These are phyloP conservation scores for Neogale vison DNA, from an alignment of 2,113 vertebrate species.

Conservation along the genomic window DNA sequence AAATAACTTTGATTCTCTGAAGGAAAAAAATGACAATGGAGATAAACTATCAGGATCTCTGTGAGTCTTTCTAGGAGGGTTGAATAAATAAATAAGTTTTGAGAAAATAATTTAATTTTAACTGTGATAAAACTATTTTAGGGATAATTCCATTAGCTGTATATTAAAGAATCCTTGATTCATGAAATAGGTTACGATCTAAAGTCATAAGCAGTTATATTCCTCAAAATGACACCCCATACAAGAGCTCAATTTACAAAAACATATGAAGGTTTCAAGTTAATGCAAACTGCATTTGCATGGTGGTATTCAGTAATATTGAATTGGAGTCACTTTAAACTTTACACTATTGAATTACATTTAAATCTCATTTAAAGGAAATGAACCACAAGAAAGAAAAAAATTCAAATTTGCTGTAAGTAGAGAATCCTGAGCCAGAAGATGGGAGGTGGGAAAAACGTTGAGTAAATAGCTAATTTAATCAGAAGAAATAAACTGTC, in stretches of 20 bases:
- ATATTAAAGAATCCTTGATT: slow-evolving; percentile 58
- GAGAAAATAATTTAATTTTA: slow-evolving; percentile 62
- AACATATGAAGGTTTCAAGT: slow-evolving; percentile 54
- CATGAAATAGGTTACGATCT: slow-evolving; percentile 39
- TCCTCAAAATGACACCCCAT: slow-evolving; percentile 43
- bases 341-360: slow-evolving; percentile 31
- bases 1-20: slow-evolving; percentile 43
- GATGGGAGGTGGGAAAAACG: neutral
- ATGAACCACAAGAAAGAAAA: neutral
- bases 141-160: slow-evolving; percentile 60
- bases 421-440: neutral
- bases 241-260: slow-evolving; percentile 49
- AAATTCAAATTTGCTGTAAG: neutral
- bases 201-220: neutral
- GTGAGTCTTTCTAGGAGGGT: neutral
- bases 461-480: neutral
- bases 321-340: slow-evolving; percentile 20
- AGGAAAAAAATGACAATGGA: slow-evolving; percentile 17
- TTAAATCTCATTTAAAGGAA: slow-evolving; percentile 60
- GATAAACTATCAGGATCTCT: slow-evolving; percentile 7
- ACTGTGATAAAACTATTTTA: slow-evolving; percentile 51
- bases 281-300: slow-evolving; percentile 42
- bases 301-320: slow-evolving; percentile 23
- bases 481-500: slow-evolving; percentile 3
- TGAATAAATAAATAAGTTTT: slow-evolving; percentile 54